These are phyloP conservation scores for Catonia carolina DNA, from an alignment of 2,888 invertebrate species.

Conservation along the genomic window DNA sequence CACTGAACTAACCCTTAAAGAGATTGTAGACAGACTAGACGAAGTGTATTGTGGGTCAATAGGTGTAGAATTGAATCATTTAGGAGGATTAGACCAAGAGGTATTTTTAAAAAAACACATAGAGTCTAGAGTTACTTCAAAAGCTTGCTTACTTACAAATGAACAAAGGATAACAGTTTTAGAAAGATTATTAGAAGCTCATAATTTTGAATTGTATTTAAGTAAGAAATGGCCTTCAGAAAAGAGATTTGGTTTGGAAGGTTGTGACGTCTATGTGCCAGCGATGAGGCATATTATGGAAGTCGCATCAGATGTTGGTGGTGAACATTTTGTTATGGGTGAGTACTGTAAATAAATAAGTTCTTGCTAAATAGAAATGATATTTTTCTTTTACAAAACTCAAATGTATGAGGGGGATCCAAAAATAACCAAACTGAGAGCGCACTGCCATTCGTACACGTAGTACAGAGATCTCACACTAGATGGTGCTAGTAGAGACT, in stretches of 20 bases:
- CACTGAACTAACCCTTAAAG: slow-evolving; percentile 52
- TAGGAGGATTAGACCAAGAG: slow-evolving; percentile 59
- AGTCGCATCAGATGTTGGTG: slow-evolving; percentile 55
- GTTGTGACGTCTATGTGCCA: slow-evolving; percentile 70
- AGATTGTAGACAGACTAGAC: slow-evolving; percentile 61
- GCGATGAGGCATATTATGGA: slow-evolving; percentile 70
- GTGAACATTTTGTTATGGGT: slow-evolving; percentile 62
- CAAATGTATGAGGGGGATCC: no score
- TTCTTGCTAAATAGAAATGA: no score
- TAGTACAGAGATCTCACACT: no score
- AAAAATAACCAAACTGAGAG: no score
- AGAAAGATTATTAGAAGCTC: slow-evolving; percentile 57
- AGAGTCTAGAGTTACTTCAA: slow-evolving; percentile 54
- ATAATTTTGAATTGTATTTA: slow-evolving; percentile 56
- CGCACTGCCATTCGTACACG: no score
- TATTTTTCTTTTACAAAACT: no score
- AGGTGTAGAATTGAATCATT: slow-evolving; percentile 71
- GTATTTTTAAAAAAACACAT: slow-evolving; percentile 62
- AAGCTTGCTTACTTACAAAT: slow-evolving; percentile 43
- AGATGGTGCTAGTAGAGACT: no score
- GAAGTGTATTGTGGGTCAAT: slow-evolving; percentile 62
- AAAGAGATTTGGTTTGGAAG: slow-evolving; percentile 73
- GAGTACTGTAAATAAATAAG: no score
- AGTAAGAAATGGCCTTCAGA: slow-evolving; percentile 74
- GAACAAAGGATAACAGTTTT: slow-evolving; percentile 61